Evolutionary conservation across 2,888 invertebrate species (phyloP), one percentile per base, ranked within the genome.

Genomic region (Andrena minutula): DNA sequence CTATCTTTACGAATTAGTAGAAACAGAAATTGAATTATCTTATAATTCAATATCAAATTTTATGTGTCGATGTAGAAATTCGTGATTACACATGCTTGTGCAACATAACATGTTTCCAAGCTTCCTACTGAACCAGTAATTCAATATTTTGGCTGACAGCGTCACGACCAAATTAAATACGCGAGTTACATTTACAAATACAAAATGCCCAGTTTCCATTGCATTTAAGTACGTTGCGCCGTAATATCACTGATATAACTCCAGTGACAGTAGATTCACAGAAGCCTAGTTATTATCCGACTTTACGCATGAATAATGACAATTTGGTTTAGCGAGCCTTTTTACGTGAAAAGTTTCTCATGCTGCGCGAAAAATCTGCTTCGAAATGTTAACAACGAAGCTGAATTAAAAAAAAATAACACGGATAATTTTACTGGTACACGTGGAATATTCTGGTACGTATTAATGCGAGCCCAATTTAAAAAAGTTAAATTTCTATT

Each of bases 281-380:
- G 68, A 79, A 64, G 49, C 65, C 79, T 53, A 51, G 28, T 51
- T 66, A 30, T 69, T 72, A 79, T 75, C 63, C 53, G 35, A 70
- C 61, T 75, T 56, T 32, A 26, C 26, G 23, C 10, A n/a, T 20
- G 49, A 41, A 53, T n/a, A 60, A 63, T 30, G 12, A 10, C 16
- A 30, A 56, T 6, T 60, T 60, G 10, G 20, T 35, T 41, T 10
- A 1, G 2, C 30, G 5, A 41, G 10, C 16, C 49, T 20, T 69
- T 60, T 47, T 32, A 10, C 56, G 30, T 8, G 49, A 20, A 49
- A 75, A 26, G 60, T 60, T 68, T 1, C n/a, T 12, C 23, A 8
- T 10, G 16, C 20, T 8, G 16, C 0, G 8, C 12, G 7, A 30
- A 23, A 6, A 0, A 26, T 16, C n/a, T 16, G 23, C 3, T 56